A percentile compares a stretch with the other conserved stretches of the same genome.
Evolutionary conservation across 2,113 vertebrate species (phyloP).

Genomic region (Seriola rivoliana): DNA sequence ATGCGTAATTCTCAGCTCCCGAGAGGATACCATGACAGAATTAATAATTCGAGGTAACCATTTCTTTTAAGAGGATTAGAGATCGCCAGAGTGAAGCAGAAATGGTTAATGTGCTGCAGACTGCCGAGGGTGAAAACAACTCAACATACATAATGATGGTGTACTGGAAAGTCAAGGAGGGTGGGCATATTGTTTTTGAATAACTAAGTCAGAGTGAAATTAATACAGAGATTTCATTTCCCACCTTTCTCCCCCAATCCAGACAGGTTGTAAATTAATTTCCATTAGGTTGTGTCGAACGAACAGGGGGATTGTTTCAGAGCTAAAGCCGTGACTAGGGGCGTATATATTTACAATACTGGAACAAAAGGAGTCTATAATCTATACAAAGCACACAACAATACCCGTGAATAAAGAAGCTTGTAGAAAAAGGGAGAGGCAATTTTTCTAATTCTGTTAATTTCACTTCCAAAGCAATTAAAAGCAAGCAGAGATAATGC

Average conservation of each 20-base stretch:
- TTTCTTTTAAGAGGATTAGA: slow-evolving; percentile 68
- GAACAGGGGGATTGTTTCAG: slow-evolving; percentile 80
- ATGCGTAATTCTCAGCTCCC: slow-evolving; percentile 18
- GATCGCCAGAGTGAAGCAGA: slow-evolving; percentile 2
- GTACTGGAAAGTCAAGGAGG: slow-evolving; percentile 48
- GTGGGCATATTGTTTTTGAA: slow-evolving; percentile 29
- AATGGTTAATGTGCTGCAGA: slow-evolving; percentile 29
- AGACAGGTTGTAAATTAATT: slow-evolving; percentile 85
- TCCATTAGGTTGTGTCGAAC: slow-evolving; percentile 76
- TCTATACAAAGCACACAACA: slow-evolving; percentile 93
- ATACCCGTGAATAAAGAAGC: slow-evolving; percentile 93
- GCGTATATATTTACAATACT: slow-evolving; percentile 90
- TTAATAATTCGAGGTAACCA: slow-evolving; percentile 28
- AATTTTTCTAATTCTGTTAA: slow-evolving; percentile 98
- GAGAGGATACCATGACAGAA: slow-evolving; percentile 24
- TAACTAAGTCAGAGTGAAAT: slow-evolving; percentile 59
- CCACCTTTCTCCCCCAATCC: slow-evolving; percentile 31
- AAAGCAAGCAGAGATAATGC: slow-evolving; percentile 92
- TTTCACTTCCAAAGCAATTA: slow-evolving; percentile 99
- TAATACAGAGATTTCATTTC: slow-evolving; percentile 39
- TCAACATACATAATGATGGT: slow-evolving; percentile 7
- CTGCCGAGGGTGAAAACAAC: slow-evolving; percentile 22
- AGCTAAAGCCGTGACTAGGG: slow-evolving; percentile 89
- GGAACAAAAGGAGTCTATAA: slow-evolving; percentile 94
- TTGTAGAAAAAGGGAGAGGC: slow-evolving; percentile 90